Evolutionary conservation across 37 sponge, comb jelly and placozoan genomes (phyloP).

Genomic region (Tethya wilhelma): DNA sequence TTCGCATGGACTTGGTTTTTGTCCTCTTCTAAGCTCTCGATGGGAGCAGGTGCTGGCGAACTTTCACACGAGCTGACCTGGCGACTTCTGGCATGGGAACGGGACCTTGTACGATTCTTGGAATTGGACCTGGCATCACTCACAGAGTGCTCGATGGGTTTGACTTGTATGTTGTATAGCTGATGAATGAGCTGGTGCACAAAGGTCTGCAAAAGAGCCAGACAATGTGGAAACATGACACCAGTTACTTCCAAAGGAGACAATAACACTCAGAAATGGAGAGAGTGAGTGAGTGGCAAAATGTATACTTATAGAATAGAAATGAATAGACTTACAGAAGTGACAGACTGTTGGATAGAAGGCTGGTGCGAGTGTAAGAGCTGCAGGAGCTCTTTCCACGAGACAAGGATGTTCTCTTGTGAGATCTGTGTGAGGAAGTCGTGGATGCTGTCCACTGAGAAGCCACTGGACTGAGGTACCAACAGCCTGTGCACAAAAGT

Average conservation of each 20-base stretch:
- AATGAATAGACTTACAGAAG: conserved; percentile 11
- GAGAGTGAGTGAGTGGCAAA: background rate
- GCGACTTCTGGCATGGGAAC: background rate
- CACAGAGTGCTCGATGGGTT: background rate
- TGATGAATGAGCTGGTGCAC: conserved; percentile 47
- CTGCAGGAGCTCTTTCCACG: conserved; percentile 53
- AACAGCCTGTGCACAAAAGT: conserved; percentile 19
- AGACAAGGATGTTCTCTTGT: conserved; percentile 55
- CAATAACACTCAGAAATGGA: background rate
- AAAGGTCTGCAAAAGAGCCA: conserved; percentile 17
- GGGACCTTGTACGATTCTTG: background rate
- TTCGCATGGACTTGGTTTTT: conserved; percentile 42
- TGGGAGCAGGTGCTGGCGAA: background rate
- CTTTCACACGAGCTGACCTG: background rate
- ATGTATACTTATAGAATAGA: background rate
- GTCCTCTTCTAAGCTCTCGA: background rate
- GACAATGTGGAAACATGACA: background rate
- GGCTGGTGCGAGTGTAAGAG: background rate
- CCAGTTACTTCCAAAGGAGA: background rate
- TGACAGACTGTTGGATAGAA: background rate
- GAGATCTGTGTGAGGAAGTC: conserved; percentile 60
- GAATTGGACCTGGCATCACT: background rate
- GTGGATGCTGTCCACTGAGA: conserved; percentile 45
- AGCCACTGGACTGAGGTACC: conserved; percentile 35
- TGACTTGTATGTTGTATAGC: conserved; percentile 32